Evolutionary conservation across 2,888 invertebrate species (phyloP), one percentile per base, ranked within the genome.

Genomic region (Perizoma affinitatum): DNA sequence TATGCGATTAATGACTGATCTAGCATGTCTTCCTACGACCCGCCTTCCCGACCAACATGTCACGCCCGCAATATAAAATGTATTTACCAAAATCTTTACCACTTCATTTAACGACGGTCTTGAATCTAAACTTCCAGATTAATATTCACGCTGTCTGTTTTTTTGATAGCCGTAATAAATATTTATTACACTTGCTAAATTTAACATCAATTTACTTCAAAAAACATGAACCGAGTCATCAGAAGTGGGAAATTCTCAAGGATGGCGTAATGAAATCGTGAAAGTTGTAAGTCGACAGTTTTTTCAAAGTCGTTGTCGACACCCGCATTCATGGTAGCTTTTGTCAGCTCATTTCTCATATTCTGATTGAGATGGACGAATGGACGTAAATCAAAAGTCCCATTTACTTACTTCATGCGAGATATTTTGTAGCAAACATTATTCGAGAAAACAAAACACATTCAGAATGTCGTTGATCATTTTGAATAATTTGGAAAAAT

Each of bases 271-370:
- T 84, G 83, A 83, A 80, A 78, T 75, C 70, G 73, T 63, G 68
- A 65, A 60, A 61, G 60, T 74, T 69, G 69, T 71, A 63, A 66
- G 72, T 74, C 72, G 67, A 70, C 68, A 70, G 71, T 78, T 79
- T 82, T 71, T 66, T 52, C 62, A 60, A 72, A 77, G 66, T 75
- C 74, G 76, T 71, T 77, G 66, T 76, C 73, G 76, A 68, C 74
- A 74, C 68, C 73, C 72, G 68, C 70, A 75, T 70, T 76, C 70
- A 65, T 70, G 74, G 74, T 72, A 74, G 72, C 72, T 74, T 84
- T 83, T 83, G 82, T 84, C 82, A 83, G 82, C 82, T 77, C 79
- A 80, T 84, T 83, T 78, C 75, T 80, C 76, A 79, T 70, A 73
- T 69, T 74, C 73, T 79, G 80, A 83, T 81, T 79, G 80, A 76